These are phyloP conservation scores for Bombus picipes DNA, from an alignment of 1,140 invertebrate species.

Conservation along the genomic window DNA sequence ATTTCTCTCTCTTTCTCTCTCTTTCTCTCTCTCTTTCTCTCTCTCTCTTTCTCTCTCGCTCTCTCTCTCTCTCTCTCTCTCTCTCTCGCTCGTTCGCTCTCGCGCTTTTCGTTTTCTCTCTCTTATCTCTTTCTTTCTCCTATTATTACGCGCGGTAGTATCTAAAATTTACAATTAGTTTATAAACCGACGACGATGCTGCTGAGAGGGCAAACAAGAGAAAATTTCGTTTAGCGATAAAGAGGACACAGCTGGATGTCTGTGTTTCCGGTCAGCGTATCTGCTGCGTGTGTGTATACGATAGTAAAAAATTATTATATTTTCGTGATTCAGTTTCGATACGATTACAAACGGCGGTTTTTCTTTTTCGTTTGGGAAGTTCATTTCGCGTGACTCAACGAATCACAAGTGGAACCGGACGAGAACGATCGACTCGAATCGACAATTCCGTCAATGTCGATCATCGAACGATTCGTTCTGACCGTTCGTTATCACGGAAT, in stretches of 20 bases:
- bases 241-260: neutral
- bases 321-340: constrained; percentile 1
- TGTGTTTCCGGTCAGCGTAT: neutral
- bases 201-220: constrained; percentile 54
- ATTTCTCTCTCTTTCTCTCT: constrained; percentile 52
- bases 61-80: constrained; percentile 10
- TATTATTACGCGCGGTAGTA: constrained; percentile 74
- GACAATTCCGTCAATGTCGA: neutral
- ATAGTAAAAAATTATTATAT: constrained; percentile 60
- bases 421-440: neutral
- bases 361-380: neutral
- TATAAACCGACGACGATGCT: constrained; percentile 58
- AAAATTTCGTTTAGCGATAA: neutral
- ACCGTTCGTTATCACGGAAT: constrained; percentile 53
- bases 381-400: neutral
- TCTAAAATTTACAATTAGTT: constrained; percentile 75
- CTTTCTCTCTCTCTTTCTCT: constrained; percentile 32
- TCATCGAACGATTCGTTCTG: neutral
- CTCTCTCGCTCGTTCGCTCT: constrained; percentile 32
- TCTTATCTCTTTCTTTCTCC: constrained; percentile 52
- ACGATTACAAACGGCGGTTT: constrained; percentile 17
- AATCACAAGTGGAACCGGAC: neutral
- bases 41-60: constrained; percentile 37
- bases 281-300: neutral
- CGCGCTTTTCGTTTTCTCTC: constrained; percentile 41